Evolutionary conservation across 2,888 invertebrate species (phyloP).

Genomic region (Drosophila rellima): DNA sequence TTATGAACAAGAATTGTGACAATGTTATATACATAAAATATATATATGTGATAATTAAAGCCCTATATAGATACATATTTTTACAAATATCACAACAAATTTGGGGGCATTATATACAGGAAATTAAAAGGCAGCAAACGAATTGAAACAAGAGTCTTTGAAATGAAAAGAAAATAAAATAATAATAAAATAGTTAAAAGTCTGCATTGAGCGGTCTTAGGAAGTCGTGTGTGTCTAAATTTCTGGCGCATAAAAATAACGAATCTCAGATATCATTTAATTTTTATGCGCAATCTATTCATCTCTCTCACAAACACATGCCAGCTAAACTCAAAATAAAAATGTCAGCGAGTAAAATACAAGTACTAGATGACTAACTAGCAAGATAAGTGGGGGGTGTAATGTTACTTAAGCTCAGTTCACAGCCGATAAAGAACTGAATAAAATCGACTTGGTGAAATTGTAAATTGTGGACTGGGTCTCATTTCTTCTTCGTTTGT

Average conservation of each 20-base stretch:
- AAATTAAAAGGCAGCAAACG: constrained; percentile 35
- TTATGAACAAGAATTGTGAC: constrained; percentile 60
- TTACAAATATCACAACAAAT: constrained; percentile 71
- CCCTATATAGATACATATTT: constrained; percentile 51
- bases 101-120: constrained; percentile 49
- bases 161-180: constrained; percentile 11
- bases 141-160: background rate
- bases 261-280: constrained; percentile 61
- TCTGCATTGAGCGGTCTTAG: constrained; percentile 43
- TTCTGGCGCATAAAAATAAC: constrained; percentile 78
- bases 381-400: constrained; percentile 33
- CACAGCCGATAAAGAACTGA: background rate
- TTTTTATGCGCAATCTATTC: constrained; percentile 84
- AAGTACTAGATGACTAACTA: constrained; percentile 39
- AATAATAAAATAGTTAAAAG: constrained; percentile 12
- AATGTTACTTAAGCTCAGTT: constrained; percentile 20
- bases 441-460: background rate
- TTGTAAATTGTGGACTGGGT: background rate
- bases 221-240: constrained; percentile 67
- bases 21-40: constrained; percentile 33
- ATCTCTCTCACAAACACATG: constrained; percentile 81
- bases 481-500: constrained; percentile 1
- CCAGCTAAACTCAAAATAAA: constrained; percentile 48
- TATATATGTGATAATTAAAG: constrained; percentile 23
- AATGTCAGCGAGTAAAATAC: constrained; percentile 45